Conservation (phyloP, 2,888 invertebrate species). For the Neria commutata region DNA sequence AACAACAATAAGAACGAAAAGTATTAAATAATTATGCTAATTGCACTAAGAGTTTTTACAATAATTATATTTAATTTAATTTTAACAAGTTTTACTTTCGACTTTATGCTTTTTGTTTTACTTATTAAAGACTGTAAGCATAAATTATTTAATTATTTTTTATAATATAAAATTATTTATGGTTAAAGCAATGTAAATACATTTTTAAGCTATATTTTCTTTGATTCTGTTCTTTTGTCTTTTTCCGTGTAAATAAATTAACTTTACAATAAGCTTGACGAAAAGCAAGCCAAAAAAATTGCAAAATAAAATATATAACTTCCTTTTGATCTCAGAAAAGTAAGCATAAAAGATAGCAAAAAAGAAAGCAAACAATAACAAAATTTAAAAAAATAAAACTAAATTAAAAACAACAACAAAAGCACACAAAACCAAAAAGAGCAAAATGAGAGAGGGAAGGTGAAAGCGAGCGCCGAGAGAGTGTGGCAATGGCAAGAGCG, state of each 20-base stretch:
- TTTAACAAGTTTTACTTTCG: no score
- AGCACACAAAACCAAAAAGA: constrained; percentile 10
- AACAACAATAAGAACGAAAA: constrained; percentile 16
- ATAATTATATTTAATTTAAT: constrained; percentile 29
- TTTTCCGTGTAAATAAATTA: constrained; percentile 40
- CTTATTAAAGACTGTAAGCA: constrained; percentile 50
- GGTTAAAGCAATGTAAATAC: constrained; percentile 15
- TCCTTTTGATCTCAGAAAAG: constrained; percentile 57
- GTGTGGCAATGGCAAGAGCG: no score
- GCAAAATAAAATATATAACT: constrained; percentile 42
- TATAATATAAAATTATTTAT: not conserved
- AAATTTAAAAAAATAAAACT: constrained; percentile 31
- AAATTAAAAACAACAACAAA: constrained; percentile 42
- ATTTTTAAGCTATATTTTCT: constrained; percentile 29
- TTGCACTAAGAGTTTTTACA: constrained; percentile 17
- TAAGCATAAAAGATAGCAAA: constrained; percentile 28
- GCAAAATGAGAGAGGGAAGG: constrained; percentile 10
- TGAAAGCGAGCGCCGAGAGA: constrained; percentile 1
- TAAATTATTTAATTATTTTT: constrained; percentile 15
- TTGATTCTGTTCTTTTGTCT: constrained; percentile 29
- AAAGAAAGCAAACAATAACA: constrained; percentile 23
- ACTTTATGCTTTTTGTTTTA: constrained; percentile 36
- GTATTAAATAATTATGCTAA: constrained; percentile 8
- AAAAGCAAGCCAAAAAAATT: constrained; percentile 25
- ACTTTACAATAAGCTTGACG: constrained; percentile 20